A percentile compares a stretch with the other conserved stretches of the same genome.
Evolutionary conservation across 1,140 invertebrate genomes (phyloP).

Genomic region (Branchinecta lynchi): DNA sequence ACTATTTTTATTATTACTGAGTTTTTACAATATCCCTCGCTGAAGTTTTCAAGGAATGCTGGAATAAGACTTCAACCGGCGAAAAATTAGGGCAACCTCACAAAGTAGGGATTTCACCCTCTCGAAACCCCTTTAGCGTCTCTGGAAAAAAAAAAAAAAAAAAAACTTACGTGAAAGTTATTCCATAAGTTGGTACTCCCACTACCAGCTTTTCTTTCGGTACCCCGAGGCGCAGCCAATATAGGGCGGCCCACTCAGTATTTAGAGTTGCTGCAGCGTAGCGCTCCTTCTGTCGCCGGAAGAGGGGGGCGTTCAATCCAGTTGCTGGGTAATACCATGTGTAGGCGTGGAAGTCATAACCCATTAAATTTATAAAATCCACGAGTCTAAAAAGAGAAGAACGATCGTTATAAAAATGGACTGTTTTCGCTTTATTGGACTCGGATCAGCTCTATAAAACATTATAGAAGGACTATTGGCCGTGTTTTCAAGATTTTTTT

Average conservation of each 20-base stretch:
- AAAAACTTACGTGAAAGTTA: conserved; percentile 47
- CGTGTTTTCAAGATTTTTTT: too few species aligned
- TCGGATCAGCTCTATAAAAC: too few species aligned
- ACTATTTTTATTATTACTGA: too few species aligned
- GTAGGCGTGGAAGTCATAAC: conserved; percentile 74
- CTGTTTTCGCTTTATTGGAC: neutral
- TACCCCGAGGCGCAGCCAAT: conserved; percentile 64
- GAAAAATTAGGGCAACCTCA: too few species aligned
- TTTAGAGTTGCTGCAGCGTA: conserved; percentile 55
- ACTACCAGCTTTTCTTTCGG: conserved; percentile 65
- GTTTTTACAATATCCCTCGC: too few species aligned
- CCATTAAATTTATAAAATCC: conserved; percentile 75
- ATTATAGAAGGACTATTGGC: too few species aligned
- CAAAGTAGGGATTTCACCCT: too few species aligned
- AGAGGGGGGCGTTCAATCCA: conserved; percentile 64
- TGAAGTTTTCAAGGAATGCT: too few species aligned
- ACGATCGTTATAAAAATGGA: neutral
- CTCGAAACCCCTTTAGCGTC: too few species aligned
- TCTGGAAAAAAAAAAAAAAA: neutral
- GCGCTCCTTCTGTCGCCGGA: conserved; percentile 39
- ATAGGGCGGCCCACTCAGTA: conserved; percentile 61
- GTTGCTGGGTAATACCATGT: conserved; percentile 58
- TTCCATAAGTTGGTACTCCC: conserved; percentile 78
- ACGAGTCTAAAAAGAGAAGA: conserved; percentile 41
- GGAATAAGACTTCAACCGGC: too few species aligned